These are phyloP conservation scores for Puffinus mauretanicus DNA, from an alignment of 2,113 vertebrate genomes.

Conservation along the genomic window DNA sequence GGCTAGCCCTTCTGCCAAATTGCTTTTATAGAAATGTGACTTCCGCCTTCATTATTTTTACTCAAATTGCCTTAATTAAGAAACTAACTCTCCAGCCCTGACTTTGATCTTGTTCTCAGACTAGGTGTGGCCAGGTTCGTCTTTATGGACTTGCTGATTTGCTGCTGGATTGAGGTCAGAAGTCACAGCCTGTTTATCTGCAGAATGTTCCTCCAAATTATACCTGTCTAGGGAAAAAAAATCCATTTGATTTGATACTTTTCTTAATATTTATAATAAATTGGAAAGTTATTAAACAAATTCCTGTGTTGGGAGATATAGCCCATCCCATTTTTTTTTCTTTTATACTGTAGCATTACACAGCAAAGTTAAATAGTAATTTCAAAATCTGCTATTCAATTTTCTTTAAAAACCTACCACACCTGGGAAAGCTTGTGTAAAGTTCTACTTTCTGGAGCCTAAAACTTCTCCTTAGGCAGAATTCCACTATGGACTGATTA, in stretches of 20 bases:
- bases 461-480: background rate
- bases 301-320: background rate
- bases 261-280: background rate
- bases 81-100: background rate
- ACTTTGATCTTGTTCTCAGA: background rate
- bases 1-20: slow-evolving; percentile 23
- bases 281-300: background rate
- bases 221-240: background rate
- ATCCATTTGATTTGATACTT: background rate
- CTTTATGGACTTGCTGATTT: background rate
- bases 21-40: slow-evolving; percentile 15
- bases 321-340: background rate
- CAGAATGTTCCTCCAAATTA: background rate
- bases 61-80: slow-evolving; percentile 32
- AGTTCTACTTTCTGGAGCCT: background rate
- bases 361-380: background rate
- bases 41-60: slow-evolving; percentile 12
- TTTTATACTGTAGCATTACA: background rate
- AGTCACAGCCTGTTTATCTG: background rate
- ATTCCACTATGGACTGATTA: background rate
- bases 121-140: background rate
- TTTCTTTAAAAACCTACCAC: background rate
- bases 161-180: background rate
- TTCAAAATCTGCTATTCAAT: background rate
- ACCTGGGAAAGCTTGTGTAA: fast-evolving